Percentiles rank a stretch among this genome's conserved stretches.
Conservation (phyloP, 2,888 invertebrate genomes). For the Folsomia manolachei region DNA sequence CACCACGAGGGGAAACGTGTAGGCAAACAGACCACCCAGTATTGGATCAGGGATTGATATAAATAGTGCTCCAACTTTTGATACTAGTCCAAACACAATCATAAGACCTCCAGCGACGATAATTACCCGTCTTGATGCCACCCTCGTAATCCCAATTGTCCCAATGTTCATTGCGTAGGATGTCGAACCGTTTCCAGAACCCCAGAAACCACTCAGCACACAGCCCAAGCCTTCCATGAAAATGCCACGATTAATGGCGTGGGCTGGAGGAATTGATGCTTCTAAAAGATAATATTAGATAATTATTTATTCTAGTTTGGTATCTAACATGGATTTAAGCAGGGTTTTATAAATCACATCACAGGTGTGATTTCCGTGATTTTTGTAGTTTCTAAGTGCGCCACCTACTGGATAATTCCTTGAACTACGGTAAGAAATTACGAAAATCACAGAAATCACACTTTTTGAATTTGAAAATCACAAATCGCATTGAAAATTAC, state of each 20-base stretch:
- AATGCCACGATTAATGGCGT: constrained; percentile 83
- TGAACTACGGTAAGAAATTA: no score
- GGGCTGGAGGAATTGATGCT: constrained; percentile 77
- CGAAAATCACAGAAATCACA: no score
- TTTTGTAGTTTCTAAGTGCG: no score
- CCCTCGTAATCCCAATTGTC: constrained; percentile 81
- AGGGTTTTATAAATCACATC: no score
- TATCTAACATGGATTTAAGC: no score
- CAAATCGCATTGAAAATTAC: no score
- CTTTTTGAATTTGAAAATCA: no score
- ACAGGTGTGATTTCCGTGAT: no score
- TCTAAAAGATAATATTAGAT: no score
- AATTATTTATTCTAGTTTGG: no score
- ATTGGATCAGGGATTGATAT: constrained; percentile 74
- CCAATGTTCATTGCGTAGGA: constrained; percentile 89
- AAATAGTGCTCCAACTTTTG: constrained; percentile 75
- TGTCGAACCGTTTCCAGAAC: constrained; percentile 81
- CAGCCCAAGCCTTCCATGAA: constrained; percentile 80
- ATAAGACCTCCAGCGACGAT: constrained; percentile 72
- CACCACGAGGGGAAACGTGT: constrained; percentile 78
- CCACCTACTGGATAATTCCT: no score
- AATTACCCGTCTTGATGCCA: constrained; percentile 75
- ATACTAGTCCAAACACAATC: constrained; percentile 70
- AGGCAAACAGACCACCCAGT: constrained; percentile 75
- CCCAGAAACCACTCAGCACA: constrained; percentile 78